Evolutionary conservation across 1,140 invertebrate genomes (phyloP), one percentile per base, ranked within the genome.

Genomic region (Magallana ariakensis): DNA sequence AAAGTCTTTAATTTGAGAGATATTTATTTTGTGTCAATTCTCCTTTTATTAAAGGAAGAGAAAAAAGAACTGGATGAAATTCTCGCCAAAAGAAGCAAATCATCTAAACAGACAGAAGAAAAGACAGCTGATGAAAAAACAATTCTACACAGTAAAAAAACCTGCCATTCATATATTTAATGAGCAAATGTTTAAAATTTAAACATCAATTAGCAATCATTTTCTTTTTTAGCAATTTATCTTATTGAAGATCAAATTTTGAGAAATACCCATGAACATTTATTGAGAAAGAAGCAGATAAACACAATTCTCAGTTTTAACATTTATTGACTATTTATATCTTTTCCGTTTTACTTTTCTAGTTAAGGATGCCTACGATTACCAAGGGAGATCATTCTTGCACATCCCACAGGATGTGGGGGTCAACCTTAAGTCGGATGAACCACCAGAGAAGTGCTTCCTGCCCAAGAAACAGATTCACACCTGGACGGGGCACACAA

Each of bases 401-500:
- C 97, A 98, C 93, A 96, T 97, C 10, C 99, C 99, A 10, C 97
- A 98, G 92, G 98, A 99, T 95, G 97, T 99, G 91, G 99, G 98
- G 15, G 97, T 99, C 8, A 99, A 99, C 95, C 96, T 99, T 10
- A 97, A 97, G 66, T 97, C 97, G n/a, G 98, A 98, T 88, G 96
- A 97, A 15, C 97, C 98, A 33, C 99, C 99, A 0, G 97, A 98
- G 82, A 97, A 97, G 93, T 99, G 99, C 95, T 99, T 99, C 94
- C 95, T 99, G 87, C 99, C 99, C 33, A 99, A 99, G 95, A 96
- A 98, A 62, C 97, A 98, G 90, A 97, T 99, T 87, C 98, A 99
- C 94, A 98, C 98, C 0, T 99, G 98, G 98, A 96, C 97, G 90
- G 99, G 98, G 0, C 99, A 99, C 95, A 98, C 97, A 0, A 99